Base-by-base conservation (phyloP, 2,113 vertebrate species). In the Theristicus caerulescens region DNA sequence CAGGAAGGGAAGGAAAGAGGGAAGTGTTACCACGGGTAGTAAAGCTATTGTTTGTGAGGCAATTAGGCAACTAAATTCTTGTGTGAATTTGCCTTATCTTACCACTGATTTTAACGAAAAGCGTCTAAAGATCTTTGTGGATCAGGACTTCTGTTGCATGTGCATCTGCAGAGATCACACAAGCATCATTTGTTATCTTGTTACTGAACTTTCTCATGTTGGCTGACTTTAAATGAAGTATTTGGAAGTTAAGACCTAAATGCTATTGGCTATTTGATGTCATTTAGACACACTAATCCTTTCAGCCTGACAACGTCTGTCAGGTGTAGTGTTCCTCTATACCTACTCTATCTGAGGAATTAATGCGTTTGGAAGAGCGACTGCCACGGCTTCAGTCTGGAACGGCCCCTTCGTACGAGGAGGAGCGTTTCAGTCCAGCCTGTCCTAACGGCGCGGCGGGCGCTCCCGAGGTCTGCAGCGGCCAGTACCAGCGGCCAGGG, bases 391-490 rank as follows among this genome's bases (percentile, higher is more conserved):
- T 67, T 29, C 21, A 3, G 29, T 6, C 66, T 31, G 49, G 16
- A 22, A 4, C 32, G 29, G 38, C 78, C 69, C 17, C 10, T 20
- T 58, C 11, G 32, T 10, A 10, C 40, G 5, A 7, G 42, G 1
- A 6, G 62, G 64, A 62, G 9, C 11, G 9, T 67, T 84, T 55
- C 46, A 6, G 0, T 21, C 2, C 10, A 4, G 3, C 5, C 34
- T 44, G 3, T 18, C 13, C 5, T 44, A 16, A 8, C 16, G 26
- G 62, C 11, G 8, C 84, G 13, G 64, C 51, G 84, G 49, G 58
- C 40, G 55, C 62, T 64, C 11, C 46, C 29, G 76, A 14, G 27
- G 21, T 21, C 46, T 24, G 18, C 25, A 2, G 46, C 3, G 46
- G 24, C 31, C 1, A 2, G 36, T 42, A 7, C 31, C 20, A 11